Percentiles rank a stretch among this genome's conserved stretches.
phyloP scores from a whole-genome alignment of 2,113 vertebrate species.

The Antechinus flavipes region DNA sequence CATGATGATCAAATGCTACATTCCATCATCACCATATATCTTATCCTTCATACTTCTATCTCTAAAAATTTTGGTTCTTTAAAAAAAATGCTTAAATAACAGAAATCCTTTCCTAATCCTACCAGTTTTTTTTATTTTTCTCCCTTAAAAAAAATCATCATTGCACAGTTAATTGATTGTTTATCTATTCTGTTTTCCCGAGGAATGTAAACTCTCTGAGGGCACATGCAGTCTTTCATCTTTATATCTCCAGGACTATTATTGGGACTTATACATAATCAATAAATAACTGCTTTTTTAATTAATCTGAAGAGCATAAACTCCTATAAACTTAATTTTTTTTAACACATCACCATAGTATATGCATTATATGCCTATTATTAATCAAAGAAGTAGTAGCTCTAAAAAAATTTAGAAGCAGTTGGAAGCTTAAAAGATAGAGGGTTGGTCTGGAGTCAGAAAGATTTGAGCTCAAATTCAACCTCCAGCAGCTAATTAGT shows the following conservation, averaged over 20 bases:
- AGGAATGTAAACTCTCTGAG: not conserved
- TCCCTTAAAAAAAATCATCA: not conserved
- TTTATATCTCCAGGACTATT: not conserved
- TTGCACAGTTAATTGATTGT: not conserved
- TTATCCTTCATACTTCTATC: not conserved
- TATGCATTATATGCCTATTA: not conserved
- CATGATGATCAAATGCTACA: not conserved
- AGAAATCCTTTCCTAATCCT: not conserved
- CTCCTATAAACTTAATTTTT: not conserved
- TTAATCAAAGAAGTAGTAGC: not conserved
- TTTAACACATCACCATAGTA: not conserved
- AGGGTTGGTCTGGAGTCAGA: not conserved
- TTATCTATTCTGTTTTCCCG: not conserved
- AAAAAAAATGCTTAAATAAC: not conserved
- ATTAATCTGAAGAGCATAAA: not conserved
- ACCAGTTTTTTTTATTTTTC: not conserved
- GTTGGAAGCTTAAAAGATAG: not conserved
- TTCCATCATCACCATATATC: not conserved
- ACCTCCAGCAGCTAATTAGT: not conserved
- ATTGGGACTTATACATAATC: not conserved
- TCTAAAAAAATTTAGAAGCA: not conserved
- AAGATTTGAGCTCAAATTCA: not conserved
- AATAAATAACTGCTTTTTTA: not conserved
- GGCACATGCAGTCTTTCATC: not conserved
- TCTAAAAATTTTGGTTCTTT: not conserved